Conservation (phyloP, 1,140 invertebrate species). For the Matsumurasca onukii region DNA sequence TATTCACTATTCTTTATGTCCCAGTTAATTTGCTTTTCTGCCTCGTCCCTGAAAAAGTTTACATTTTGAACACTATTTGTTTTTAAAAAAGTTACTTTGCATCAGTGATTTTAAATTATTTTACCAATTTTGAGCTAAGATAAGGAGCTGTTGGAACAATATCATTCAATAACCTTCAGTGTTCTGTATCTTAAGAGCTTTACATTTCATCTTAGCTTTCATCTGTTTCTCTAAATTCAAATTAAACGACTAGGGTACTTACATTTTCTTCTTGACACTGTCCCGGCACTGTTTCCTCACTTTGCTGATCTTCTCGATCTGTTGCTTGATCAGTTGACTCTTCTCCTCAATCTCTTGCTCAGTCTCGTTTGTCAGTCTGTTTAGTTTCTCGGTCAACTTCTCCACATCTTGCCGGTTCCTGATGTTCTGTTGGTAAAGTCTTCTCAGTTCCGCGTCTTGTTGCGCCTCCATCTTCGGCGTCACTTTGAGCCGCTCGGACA, state of each 20-base stretch:
- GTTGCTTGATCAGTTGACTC: constrained; percentile 45
- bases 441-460: constrained; percentile 9
- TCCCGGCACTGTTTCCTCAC: constrained; percentile 48
- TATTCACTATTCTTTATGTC: constrained; percentile 47
- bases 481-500: not conserved
- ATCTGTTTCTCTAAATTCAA: no score
- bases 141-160: not conserved
- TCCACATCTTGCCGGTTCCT: not conserved
- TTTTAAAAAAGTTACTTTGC: constrained; percentile 12
- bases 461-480: constrained; percentile 12
- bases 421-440: constrained; percentile 12
- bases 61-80: not conserved
- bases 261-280: constrained; percentile 52
- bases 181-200: no score
- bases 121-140: not conserved
- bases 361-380: constrained; percentile 47
- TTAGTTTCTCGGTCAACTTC: constrained; percentile 41
- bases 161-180: not conserved
- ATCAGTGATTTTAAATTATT: constrained; percentile 17
- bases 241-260: constrained; percentile 35
- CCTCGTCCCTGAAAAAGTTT: constrained; percentile 48
- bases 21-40: constrained; percentile 51
- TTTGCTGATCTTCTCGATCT: constrained; percentile 47
- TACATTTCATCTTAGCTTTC: no score
- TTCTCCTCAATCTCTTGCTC: constrained; percentile 48